Conservation (phyloP, 1,140 invertebrate genomes). For the Panagrolaimus sp. region DNA sequence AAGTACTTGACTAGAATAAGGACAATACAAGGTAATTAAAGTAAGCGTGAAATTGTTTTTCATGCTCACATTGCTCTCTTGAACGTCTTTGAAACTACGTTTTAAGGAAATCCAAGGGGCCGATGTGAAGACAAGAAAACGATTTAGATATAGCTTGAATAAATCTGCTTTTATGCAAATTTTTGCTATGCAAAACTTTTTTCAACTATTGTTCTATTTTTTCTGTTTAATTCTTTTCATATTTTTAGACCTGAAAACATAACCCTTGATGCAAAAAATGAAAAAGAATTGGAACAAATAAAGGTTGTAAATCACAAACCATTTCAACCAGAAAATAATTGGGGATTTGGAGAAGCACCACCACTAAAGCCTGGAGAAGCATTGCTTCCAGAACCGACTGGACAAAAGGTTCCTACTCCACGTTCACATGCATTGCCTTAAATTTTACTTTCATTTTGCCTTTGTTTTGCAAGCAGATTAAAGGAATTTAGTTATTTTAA, state of each 20-base stretch:
- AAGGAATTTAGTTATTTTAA: too few species aligned
- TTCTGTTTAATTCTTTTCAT: neutral
- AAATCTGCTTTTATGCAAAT: too few species aligned
- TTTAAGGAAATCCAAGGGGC: too few species aligned
- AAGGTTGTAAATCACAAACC: conserved; percentile 7
- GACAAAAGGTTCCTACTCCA: neutral
- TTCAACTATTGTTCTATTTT: too few species aligned
- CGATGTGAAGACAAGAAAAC: too few species aligned
- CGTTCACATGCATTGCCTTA: neutral
- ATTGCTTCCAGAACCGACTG: neutral
- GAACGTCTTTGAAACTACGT: too few species aligned
- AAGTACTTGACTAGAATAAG: neutral
- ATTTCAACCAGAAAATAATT: neutral
- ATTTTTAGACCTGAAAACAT: neutral
- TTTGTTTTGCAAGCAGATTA: too few species aligned
- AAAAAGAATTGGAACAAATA: neutral
- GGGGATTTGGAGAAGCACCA: conserved; percentile 3
- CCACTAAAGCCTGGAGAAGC: neutral
- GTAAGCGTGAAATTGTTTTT: too few species aligned
- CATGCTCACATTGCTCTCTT: too few species aligned
- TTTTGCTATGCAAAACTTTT: too few species aligned
- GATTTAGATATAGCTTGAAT: too few species aligned
- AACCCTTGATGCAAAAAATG: conserved; percentile 4
- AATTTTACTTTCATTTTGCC: neutral
- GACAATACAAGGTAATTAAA: too few species aligned